Percentiles rank a stretch among this genome's conserved stretches.
phyloP scores from a whole-genome alignment of 2,888 invertebrate genomes.

The Cyclophora punctaria region DNA sequence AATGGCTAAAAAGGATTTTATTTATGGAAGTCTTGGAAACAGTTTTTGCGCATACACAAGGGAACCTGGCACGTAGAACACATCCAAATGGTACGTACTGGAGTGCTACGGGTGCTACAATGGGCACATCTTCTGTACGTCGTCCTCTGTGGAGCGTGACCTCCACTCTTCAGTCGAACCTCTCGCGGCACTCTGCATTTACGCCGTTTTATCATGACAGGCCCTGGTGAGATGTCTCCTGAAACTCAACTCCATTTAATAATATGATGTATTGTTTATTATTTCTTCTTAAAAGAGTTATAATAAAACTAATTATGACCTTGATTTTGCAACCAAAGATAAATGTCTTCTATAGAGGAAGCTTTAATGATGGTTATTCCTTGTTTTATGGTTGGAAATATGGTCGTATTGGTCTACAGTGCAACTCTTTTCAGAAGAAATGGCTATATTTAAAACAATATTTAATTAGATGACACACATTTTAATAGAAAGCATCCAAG shows the following conservation, averaged over 20 bases:
- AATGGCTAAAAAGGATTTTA: neutral
- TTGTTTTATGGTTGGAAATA: too few species aligned
- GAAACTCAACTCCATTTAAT: too few species aligned
- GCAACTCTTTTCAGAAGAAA: too few species aligned
- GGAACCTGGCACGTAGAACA: neutral
- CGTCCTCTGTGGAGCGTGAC: slow-evolving; percentile 11
- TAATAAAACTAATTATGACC: too few species aligned
- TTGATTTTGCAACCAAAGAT: too few species aligned
- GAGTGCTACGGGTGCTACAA: slow-evolving; percentile 15
- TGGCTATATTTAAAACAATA: neutral
- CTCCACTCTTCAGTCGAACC: slow-evolving; percentile 9
- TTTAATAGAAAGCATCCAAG: neutral
- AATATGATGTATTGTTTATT: too few species aligned
- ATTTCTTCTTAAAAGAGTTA: too few species aligned
- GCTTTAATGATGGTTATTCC: too few species aligned
- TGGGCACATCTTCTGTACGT: slow-evolving; percentile 14
- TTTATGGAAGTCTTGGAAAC: neutral
- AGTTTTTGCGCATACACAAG: neutral
- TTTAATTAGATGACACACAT: neutral
- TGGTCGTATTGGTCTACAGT: too few species aligned
- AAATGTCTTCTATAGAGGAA: too few species aligned
- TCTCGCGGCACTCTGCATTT: slow-evolving; percentile 11
- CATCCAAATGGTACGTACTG: slow-evolving; percentile 10
- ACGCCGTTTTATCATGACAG: slow-evolving; percentile 10
- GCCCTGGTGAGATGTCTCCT: neutral